Evolutionary conservation across 2,888 invertebrate genomes (phyloP).

Genomic region (Diaprepes abbreviatus): DNA sequence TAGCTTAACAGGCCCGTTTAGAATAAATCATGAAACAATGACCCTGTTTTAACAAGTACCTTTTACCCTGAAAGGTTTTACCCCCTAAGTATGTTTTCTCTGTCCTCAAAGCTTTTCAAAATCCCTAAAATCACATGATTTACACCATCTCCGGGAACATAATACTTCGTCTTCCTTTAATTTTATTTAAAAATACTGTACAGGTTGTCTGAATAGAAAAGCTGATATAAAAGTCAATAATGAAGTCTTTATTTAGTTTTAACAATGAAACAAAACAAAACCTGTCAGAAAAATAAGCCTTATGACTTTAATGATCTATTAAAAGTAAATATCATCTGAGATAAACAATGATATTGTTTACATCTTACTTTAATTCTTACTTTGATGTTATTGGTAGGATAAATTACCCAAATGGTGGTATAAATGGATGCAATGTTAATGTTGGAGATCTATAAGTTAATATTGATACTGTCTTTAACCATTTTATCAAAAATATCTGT

Average conservation of each 20-base stretch:
- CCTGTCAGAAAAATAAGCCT: not conserved
- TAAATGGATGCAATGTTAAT: no score
- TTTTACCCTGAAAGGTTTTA: conserved; percentile 37
- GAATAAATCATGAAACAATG: conserved; percentile 30
- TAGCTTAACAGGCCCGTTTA: conserved; percentile 1
- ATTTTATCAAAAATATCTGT: no score
- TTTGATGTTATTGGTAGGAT: no score
- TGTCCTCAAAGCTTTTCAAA: conserved; percentile 36
- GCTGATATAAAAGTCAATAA: not conserved
- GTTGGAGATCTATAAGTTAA: no score
- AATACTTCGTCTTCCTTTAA: conserved; percentile 23
- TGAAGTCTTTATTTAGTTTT: not conserved
- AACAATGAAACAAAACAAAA: not conserved
- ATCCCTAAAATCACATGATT: conserved; percentile 41
- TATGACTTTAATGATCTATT: not conserved
- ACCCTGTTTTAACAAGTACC: conserved; percentile 35
- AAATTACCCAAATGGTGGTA: no score
- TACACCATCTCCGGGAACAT: conserved; percentile 26
- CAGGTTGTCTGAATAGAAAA: not conserved
- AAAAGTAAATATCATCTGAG: not conserved
- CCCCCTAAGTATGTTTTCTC: conserved; percentile 34
- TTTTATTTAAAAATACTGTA: conserved; percentile 22
- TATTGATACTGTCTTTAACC: no score
- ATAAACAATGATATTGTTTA: not conserved
- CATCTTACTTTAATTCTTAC: no score